These are phyloP conservation scores for Knipowitschia caucasica DNA, from an alignment of 2,797 vertebrate genomes.

Conservation along the genomic window DNA sequence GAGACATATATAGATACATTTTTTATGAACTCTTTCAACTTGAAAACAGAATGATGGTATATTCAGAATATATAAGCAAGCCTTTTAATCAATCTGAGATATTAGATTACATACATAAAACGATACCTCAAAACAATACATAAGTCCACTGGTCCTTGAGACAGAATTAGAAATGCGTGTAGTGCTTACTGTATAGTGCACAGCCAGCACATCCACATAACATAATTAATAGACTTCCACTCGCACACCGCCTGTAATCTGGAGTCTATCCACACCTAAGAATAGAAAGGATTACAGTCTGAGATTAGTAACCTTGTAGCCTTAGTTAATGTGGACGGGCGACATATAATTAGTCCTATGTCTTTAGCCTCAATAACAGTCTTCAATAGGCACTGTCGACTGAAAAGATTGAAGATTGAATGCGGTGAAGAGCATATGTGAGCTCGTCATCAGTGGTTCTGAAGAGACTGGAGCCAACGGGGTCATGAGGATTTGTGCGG, in stretches of 20 bases:
- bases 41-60: no score
- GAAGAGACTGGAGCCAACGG: background rate
- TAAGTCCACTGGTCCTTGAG: background rate
- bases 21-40: no score
- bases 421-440: background rate
- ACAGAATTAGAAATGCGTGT: no score
- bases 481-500: background rate
- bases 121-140: no score
- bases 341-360: slow-evolving; percentile 28
- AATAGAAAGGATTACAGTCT: slow-evolving; percentile 78
- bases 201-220: slow-evolving; percentile 3
- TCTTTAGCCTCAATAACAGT: slow-evolving; percentile 12
- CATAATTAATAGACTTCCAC: slow-evolving; percentile 22
- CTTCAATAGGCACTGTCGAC: background rate
- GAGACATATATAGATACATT: no score
- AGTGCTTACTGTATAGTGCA: background rate
- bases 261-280: slow-evolving; percentile 63
- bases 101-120: no score
- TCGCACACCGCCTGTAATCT: slow-evolving; percentile 65
- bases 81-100: no score
- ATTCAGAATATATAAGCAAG: no score
- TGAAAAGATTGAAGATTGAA: slow-evolving; percentile 2
- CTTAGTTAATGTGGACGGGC: slow-evolving; percentile 24
- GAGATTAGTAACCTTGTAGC: slow-evolving; percentile 29
- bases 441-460: no score